A percentile compares a stretch with the other conserved stretches of the same genome.
Evolutionary conservation across 2,888 invertebrate genomes (phyloP).

Genomic region (Eubasilissa splendida): DNA sequence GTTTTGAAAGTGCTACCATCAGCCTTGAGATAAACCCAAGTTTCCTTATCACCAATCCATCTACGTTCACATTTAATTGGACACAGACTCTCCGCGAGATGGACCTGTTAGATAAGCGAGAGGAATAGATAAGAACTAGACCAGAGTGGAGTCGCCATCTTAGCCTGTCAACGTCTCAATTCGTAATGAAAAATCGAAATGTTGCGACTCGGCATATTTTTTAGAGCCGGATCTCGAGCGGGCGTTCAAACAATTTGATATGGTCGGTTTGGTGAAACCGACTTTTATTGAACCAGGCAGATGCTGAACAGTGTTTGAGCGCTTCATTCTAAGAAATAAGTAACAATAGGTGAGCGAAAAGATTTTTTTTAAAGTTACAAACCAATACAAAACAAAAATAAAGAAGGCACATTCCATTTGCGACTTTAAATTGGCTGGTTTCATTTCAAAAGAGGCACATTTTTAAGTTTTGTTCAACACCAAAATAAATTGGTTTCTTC

Average conservation of each 20-base stretch:
- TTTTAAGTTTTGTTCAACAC: too few species aligned
- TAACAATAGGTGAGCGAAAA: too few species aligned
- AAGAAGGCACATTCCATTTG: too few species aligned
- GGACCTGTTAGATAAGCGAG: constrained; percentile 26
- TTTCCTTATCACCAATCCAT: constrained; percentile 19
- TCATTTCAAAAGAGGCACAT: too few species aligned
- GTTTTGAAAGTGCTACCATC: constrained; percentile 40
- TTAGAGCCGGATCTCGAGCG: not conserved
- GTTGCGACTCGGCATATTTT: not conserved
- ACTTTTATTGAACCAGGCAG: too few species aligned
- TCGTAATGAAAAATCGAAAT: constrained; percentile 10
- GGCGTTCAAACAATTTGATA: constrained; percentile 8
- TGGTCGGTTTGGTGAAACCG: not conserved
- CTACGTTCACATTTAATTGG: constrained; percentile 20
- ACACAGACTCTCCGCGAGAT: not conserved
- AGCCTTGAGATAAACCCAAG: constrained; percentile 20
- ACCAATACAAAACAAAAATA: too few species aligned
- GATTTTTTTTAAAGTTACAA: too few species aligned
- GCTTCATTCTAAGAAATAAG: too few species aligned
- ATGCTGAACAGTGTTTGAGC: too few species aligned
- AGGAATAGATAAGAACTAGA: constrained; percentile 15
- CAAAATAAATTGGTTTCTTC: too few species aligned
- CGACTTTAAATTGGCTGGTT: too few species aligned
- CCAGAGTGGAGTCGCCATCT: not conserved
- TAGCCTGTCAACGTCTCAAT: constrained; percentile 20